These are phyloP conservation scores for Bombus confusus DNA, from an alignment of 1,140 invertebrate genomes.

Conservation along the genomic window DNA sequence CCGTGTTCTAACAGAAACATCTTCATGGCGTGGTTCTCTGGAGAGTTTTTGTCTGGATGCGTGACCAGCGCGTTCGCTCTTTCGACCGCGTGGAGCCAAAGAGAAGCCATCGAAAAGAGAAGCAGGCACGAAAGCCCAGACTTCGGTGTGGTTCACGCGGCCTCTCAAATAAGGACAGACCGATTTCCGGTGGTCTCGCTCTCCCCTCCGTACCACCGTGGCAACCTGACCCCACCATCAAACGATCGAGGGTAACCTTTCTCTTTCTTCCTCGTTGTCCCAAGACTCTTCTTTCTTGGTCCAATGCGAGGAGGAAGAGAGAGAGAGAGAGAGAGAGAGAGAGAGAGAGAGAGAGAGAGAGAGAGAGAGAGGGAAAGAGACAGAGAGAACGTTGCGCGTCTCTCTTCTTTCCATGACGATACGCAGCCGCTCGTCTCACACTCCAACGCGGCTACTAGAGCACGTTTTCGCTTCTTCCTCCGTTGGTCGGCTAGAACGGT, in stretches of 20 bases:
- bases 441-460: slow-evolving; percentile 48
- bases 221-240: slow-evolving; percentile 51
- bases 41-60: slow-evolving; percentile 46
- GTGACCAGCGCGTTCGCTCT: slow-evolving; percentile 32
- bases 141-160: slow-evolving; percentile 70
- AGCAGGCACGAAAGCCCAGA: slow-evolving; percentile 51
- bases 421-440: slow-evolving; percentile 42
- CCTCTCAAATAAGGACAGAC: slow-evolving; percentile 74
- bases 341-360: not conserved
- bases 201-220: slow-evolving; percentile 38
- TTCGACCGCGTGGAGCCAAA: slow-evolving; percentile 29
- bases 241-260: slow-evolving; percentile 41
- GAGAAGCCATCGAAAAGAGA: slow-evolving; percentile 50
- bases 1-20: slow-evolving; percentile 12
- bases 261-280: slow-evolving; percentile 15
- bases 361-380: not conserved
- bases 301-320: not conserved
- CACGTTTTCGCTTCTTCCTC: slow-evolving; percentile 25
- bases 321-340: not conserved
- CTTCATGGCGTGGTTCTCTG: slow-evolving; percentile 16
- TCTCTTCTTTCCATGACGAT: not conserved
- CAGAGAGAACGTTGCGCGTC: not conserved
- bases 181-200: slow-evolving; percentile 74
- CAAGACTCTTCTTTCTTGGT: slow-evolving; percentile 30
- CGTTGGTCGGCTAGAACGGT: slow-evolving; percentile 12